These are phyloP conservation scores for Corticium candelabrum DNA, from an alignment of 37 sponge, comb jelly and placozoan species.

Conservation along the genomic window DNA sequence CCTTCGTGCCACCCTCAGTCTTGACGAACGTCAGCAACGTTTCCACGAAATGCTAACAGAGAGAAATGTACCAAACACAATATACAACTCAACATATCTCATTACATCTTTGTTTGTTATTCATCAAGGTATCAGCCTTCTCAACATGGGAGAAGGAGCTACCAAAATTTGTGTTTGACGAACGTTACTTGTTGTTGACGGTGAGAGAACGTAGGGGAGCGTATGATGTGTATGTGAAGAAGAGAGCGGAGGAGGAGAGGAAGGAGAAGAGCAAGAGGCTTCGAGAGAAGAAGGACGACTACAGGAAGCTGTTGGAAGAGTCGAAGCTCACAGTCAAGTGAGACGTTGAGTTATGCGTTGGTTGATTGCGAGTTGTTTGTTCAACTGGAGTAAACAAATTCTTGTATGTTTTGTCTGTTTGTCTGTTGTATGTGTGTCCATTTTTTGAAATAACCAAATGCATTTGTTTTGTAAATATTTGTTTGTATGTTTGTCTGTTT, in stretches of 20 bases:
- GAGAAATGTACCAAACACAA: no score
- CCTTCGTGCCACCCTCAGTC: conserved; percentile 35
- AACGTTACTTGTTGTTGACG: conserved; percentile 69
- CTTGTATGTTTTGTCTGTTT: no score
- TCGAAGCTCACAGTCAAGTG: no score
- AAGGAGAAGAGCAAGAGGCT: conserved; percentile 83
- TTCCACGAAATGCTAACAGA: conserved; percentile 88
- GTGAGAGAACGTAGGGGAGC: conserved; percentile 76
- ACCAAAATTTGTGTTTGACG: conserved; percentile 95
- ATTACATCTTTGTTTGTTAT: no score
- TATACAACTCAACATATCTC: no score
- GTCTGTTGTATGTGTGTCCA: no score
- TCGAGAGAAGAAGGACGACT: conserved; percentile 70
- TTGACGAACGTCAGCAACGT: conserved; percentile 71
- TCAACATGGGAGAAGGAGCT: conserved; percentile 99
- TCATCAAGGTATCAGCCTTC: conserved; percentile 99
- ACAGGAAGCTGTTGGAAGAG: conserved; percentile 63
- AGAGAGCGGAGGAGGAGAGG: conserved; percentile 88
- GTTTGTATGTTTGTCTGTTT: no score
- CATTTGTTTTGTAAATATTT: no score
- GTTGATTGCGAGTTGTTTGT: no score
- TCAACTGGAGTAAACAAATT: no score
- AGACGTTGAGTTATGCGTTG: no score
- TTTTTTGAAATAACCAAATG: no score
- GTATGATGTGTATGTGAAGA: conserved; percentile 75